Conservation (phyloP, 1,140 invertebrate genomes). For the Brachionus rubens region DNA sequence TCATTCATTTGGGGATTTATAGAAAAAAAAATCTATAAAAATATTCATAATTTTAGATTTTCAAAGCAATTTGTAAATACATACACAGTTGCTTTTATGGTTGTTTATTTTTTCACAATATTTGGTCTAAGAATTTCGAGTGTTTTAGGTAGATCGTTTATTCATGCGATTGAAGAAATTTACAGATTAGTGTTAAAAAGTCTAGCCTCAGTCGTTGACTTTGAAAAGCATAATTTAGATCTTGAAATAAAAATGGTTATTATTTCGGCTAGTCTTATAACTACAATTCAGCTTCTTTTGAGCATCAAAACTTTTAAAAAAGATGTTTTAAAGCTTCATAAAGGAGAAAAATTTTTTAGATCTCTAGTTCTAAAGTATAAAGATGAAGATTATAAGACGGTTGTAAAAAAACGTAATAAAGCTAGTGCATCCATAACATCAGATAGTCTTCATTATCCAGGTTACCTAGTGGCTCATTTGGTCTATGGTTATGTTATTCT, state of each 20-base stretch:
- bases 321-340: constrained; percentile 29
- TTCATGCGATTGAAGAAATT: background rate
- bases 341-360: constrained; percentile 43
- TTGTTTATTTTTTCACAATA: constrained; percentile 37
- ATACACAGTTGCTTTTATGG: constrained; percentile 42
- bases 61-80: constrained; percentile 45
- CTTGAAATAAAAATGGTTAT: background rate
- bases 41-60: constrained; percentile 29
- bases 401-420: background rate
- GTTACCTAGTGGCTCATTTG: constrained; percentile 40
- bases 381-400: constrained; percentile 10
- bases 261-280: background rate
- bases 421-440: background rate
- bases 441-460: constrained; percentile 41
- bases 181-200: background rate
- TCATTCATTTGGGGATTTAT: background rate
- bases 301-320: background rate
- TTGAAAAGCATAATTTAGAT: constrained; percentile 4
- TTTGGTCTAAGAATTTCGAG: constrained; percentile 6
- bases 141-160: background rate
- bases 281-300: background rate
- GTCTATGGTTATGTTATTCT: constrained; percentile 41
- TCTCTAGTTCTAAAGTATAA: constrained; percentile 10
- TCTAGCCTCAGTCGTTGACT: background rate
- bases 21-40: constrained; percentile 8